Percentiles rank a stretch among this genome's conserved stretches.
Conservation (phyloP, 2,113 vertebrate species). For the Muscicapa adusta region DNA sequence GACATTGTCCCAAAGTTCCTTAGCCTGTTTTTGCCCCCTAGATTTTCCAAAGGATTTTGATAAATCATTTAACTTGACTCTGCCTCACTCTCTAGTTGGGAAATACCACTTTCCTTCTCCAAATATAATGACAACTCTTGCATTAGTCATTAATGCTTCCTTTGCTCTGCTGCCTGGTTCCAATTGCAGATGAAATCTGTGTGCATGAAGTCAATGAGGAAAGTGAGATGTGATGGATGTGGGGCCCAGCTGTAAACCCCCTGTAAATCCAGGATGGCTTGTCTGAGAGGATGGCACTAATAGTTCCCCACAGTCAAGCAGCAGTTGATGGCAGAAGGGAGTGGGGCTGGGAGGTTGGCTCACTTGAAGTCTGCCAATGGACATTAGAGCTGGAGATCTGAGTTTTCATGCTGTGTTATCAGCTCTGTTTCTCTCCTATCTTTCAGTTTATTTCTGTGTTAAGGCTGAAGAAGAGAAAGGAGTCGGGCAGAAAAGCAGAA, state of each 20-base stretch:
- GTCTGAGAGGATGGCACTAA: not conserved
- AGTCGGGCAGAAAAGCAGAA: not conserved
- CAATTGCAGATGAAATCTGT: not conserved
- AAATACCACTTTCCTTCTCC: not conserved
- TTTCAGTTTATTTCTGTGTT: conserved; percentile 84
- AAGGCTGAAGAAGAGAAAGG: conserved; percentile 70
- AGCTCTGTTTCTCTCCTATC: not conserved
- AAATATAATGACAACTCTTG: not conserved
- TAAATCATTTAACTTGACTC: not conserved
- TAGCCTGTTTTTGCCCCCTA: not conserved
- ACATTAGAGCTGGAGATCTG: not conserved
- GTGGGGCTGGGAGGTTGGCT: not conserved
- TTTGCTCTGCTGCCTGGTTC: not conserved
- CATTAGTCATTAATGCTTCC: not conserved
- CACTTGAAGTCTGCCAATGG: not conserved
- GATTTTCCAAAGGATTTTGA: not conserved
- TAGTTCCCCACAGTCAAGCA: not conserved
- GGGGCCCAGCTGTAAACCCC: not conserved
- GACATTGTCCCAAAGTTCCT: not conserved
- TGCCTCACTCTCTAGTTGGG: not conserved
- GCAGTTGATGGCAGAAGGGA: not conserved
- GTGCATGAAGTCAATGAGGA: not conserved
- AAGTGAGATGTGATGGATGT: not conserved
- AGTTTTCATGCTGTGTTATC: not conserved
- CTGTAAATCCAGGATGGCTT: not conserved